Evolutionary conservation across 2,888 invertebrate genomes (phyloP).

Genomic region (Sesia bembeciformis): DNA sequence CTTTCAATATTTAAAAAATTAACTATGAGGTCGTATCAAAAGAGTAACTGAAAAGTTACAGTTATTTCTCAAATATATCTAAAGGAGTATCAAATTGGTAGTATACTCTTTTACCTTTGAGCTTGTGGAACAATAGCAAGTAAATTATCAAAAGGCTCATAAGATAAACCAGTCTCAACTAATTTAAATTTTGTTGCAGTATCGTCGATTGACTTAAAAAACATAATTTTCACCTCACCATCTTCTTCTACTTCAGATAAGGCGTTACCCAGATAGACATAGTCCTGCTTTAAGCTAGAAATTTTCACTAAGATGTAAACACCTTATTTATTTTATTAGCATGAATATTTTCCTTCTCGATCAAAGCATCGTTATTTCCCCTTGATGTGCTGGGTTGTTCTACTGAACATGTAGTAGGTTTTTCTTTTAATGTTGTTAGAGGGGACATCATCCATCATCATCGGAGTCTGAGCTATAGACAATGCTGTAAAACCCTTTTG

Average conservation of each 20-base stretch:
- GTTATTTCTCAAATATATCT: conserved; percentile 1
- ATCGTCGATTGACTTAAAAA: conserved; percentile 1
- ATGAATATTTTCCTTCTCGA: conserved; percentile 6
- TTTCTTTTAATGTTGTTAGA: no score
- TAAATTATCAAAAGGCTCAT: conserved; percentile 4
- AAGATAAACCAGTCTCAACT: conserved; percentile 4
- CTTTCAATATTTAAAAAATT: not conserved
- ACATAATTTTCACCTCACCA: conserved; percentile 7
- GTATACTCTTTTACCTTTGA: conserved; percentile 2
- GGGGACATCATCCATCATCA: no score
- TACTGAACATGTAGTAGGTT: no score
- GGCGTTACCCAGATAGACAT: conserved; percentile 3
- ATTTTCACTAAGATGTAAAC: conserved; percentile 7
- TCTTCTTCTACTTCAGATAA: conserved; percentile 5
- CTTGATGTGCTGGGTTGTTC: conserved; percentile 7
- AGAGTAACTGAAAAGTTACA: no score
- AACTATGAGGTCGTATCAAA: not conserved
- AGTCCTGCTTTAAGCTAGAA: conserved; percentile 3
- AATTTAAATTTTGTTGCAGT: conserved; percentile 6
- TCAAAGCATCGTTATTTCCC: conserved; percentile 5
- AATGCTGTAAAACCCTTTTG: no score
- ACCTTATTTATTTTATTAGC: conserved; percentile 1
- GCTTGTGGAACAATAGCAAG: conserved; percentile 2
- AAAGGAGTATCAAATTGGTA: conserved; percentile 1
- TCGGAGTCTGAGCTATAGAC: no score